A percentile compares a stretch with the other conserved stretches of the same genome.
Evolutionary conservation across 2,113 vertebrate species (phyloP).

Genomic region (Gobio gobio): DNA sequence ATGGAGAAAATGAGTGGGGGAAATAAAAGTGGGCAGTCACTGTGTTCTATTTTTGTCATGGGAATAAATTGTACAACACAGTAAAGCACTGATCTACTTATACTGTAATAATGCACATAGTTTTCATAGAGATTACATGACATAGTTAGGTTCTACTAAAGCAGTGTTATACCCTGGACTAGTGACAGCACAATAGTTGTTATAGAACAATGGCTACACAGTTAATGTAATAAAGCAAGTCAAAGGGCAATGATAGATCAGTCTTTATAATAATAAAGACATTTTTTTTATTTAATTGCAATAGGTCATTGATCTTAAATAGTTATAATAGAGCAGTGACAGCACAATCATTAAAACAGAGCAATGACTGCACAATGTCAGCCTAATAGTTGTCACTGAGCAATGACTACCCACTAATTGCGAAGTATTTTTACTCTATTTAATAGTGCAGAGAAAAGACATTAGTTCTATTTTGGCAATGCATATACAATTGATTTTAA

Average conservation of each 20-base stretch:
- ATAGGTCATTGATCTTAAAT: constrained; percentile 3
- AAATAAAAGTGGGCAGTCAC: background rate
- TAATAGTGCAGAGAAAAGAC: background rate
- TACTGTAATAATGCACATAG: background rate
- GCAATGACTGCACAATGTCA: too few species aligned
- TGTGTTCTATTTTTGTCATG: background rate
- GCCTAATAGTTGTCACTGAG: constrained; percentile 5
- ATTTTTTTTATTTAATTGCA: background rate
- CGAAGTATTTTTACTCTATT: background rate
- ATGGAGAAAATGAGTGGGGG: background rate
- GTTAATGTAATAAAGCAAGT: background rate
- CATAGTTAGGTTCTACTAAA: background rate
- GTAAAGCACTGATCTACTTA: background rate
- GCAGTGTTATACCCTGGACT: background rate
- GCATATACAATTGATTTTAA: constrained; percentile 1
- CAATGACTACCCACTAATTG: background rate
- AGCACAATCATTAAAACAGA: too few species aligned
- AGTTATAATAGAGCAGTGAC: constrained; percentile 5
- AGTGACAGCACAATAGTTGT: background rate
- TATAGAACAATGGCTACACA: background rate
- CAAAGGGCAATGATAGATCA: background rate
- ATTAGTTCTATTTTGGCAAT: background rate
- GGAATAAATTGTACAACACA: too few species aligned
- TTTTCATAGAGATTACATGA: background rate
- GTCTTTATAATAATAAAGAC: background rate